Percentiles rank a stretch among this genome's conserved stretches.
Conservation (phyloP, 1,140 invertebrate genomes). For the Trichoplusia ni region DNA sequence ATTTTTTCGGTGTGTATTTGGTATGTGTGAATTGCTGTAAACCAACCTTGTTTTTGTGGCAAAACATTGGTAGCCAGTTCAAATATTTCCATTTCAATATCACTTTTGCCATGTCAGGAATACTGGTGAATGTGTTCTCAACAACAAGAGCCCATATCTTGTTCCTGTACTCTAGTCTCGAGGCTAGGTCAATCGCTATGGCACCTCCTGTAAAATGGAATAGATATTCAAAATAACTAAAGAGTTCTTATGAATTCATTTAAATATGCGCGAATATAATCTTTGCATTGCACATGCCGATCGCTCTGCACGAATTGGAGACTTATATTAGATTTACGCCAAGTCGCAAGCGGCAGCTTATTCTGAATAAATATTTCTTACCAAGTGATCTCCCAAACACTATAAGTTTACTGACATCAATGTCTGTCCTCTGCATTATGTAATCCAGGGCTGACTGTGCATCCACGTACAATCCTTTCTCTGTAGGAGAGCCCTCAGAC, state of each 20-base stretch:
- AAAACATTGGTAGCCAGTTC: conserved; percentile 87
- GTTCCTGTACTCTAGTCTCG: conserved; percentile 86
- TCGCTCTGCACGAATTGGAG: no score
- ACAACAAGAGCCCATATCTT: conserved; percentile 93
- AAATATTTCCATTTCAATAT: conserved; percentile 87
- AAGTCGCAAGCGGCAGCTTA: no score
- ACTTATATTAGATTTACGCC: no score
- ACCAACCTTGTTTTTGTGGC: conserved; percentile 92
- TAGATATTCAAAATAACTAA: not conserved
- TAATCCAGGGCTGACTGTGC: conserved; percentile 94
- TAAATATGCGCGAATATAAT: no score
- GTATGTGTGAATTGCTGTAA: not conserved
- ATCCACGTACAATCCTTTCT: conserved; percentile 94
- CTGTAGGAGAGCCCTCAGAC: conserved; percentile 93
- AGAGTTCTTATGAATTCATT: no score
- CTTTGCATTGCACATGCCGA: no score
- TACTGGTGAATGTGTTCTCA: conserved; percentile 97
- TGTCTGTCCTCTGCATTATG: conserved; percentile 89
- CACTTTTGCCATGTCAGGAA: conserved; percentile 94
- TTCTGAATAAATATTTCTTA: conserved; percentile 54
- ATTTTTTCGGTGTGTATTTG: no score
- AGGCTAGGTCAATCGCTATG: conserved; percentile 93
- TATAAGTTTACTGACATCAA: conserved; percentile 92
- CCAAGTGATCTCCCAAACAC: conserved; percentile 97
- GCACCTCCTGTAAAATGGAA: conserved; percentile 86